phyloP scores from a whole-genome alignment of 2,888 invertebrate species.

The Acronicta psi region DNA sequence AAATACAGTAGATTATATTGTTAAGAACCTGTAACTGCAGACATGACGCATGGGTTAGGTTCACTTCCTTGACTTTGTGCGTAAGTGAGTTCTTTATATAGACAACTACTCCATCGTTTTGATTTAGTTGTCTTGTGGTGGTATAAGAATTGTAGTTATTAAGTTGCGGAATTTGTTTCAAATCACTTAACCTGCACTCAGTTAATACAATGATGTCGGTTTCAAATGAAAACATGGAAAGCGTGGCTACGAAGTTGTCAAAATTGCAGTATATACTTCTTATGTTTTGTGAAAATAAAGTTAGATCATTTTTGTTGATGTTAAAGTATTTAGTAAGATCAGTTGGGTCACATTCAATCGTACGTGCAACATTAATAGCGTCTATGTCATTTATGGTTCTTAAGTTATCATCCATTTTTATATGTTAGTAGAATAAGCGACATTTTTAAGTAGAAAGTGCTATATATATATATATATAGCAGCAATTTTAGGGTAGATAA shows the following conservation, averaged over 20 bases:
- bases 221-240: conserved; percentile 23
- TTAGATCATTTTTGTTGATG: conserved; percentile 21
- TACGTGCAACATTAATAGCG: neutral
- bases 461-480: too few species aligned
- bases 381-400: conserved; percentile 2
- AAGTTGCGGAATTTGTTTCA: conserved; percentile 17
- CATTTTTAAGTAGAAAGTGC: conserved; percentile 1
- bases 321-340: conserved; percentile 2
- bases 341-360: conserved; percentile 5
- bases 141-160: conserved; percentile 22
- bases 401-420: neutral
- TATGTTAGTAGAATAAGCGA: neutral
- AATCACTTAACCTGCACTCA: conserved; percentile 31
- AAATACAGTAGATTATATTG: conserved; percentile 26
- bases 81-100: conserved; percentile 20
- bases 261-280: conserved; percentile 40
- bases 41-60: conserved; percentile 33
- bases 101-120: conserved; percentile 35
- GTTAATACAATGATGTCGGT: conserved; percentile 42
- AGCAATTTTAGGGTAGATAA: too few species aligned
- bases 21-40: conserved; percentile 18
- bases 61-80: conserved; percentile 27
- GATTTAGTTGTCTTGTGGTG: conserved; percentile 22
- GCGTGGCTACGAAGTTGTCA: conserved; percentile 25
- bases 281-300: conserved; percentile 44